Evolutionary conservation across 2,888 invertebrate genomes (phyloP).

Genomic region (Steinernema hermaphroditum): DNA sequence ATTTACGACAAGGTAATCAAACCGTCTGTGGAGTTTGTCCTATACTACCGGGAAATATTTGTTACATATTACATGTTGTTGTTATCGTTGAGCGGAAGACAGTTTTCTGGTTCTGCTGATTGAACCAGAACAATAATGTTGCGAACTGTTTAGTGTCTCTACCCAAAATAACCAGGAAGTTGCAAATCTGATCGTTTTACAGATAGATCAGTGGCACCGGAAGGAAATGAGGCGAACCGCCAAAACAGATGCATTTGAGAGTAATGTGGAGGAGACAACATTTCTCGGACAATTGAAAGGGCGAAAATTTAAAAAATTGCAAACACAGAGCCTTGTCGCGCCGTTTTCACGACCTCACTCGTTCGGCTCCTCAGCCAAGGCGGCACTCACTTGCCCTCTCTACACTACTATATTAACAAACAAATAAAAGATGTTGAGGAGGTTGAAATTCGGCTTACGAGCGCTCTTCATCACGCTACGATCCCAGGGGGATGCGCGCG

Average conservation of each 20-base stretch:
- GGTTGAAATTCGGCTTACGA: slow-evolving; percentile 28
- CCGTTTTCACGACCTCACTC: neutral
- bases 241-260: slow-evolving; percentile 20
- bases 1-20: too few relatives aligned
- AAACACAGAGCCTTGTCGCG: neutral
- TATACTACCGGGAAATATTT: too few relatives aligned
- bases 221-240: neutral
- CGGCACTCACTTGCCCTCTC: neutral
- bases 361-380: neutral
- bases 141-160: too few relatives aligned
- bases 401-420: slow-evolving; percentile 24
- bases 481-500: slow-evolving; percentile 5
- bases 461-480: slow-evolving; percentile 31
- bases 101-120: too few relatives aligned
- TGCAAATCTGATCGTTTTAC: neutral
- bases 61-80: too few relatives aligned
- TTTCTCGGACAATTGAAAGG: neutral
- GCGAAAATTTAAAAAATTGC: slow-evolving; percentile 20
- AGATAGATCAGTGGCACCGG: slow-evolving; percentile 12
- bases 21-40: too few relatives aligned
- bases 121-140: too few relatives aligned
- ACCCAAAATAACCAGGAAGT: too few relatives aligned
- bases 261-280: neutral
- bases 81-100: too few relatives aligned
- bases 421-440: slow-evolving; percentile 31